Conservation (phyloP, 2,797 vertebrate species). For the Megalops cyprinoides region DNA sequence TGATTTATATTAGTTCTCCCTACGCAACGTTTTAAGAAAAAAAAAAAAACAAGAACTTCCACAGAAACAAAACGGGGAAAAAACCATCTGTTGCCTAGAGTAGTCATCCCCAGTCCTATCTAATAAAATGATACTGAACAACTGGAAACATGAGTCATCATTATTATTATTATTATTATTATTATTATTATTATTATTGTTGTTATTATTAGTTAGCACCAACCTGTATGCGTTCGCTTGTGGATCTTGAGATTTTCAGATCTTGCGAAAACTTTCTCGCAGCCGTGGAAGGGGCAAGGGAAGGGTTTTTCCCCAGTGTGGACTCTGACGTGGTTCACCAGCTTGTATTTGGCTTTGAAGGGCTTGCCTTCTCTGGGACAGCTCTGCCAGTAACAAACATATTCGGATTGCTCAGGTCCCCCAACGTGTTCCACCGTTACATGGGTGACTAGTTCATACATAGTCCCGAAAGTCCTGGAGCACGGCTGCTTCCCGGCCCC, state of each 20-base stretch:
- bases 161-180: constrained; percentile 33
- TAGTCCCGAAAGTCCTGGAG: constrained; percentile 75
- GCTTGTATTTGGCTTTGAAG: constrained; percentile 78
- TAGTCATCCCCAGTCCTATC: no score
- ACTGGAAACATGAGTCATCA: background rate
- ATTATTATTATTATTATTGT: constrained; percentile 30
- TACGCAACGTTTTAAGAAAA: background rate
- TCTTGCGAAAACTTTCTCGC: constrained; percentile 75
- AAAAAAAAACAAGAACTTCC: background rate
- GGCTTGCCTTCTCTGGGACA: constrained; percentile 71
- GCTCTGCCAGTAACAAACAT: constrained; percentile 76
- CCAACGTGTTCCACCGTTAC: constrained; percentile 79
- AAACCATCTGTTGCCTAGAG: constrained; percentile 17
- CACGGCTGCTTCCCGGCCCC: constrained; percentile 66
- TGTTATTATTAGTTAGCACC: constrained; percentile 49
- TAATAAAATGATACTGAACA: constrained; percentile 2
- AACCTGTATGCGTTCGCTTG: constrained; percentile 82
- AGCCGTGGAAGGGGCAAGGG: constrained; percentile 70
- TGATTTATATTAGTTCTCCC: background rate
- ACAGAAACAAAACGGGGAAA: background rate
- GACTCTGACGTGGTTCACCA: constrained; percentile 74
- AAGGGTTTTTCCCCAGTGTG: constrained; percentile 75
- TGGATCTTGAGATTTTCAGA: constrained; percentile 81
- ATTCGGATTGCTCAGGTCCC: constrained; percentile 67
- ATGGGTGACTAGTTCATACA: constrained; percentile 82